A percentile compares a stretch with the other conserved stretches of the same genome.
phyloP scores from a whole-genome alignment of 2,888 invertebrate genomes.

The Antitype chi region DNA sequence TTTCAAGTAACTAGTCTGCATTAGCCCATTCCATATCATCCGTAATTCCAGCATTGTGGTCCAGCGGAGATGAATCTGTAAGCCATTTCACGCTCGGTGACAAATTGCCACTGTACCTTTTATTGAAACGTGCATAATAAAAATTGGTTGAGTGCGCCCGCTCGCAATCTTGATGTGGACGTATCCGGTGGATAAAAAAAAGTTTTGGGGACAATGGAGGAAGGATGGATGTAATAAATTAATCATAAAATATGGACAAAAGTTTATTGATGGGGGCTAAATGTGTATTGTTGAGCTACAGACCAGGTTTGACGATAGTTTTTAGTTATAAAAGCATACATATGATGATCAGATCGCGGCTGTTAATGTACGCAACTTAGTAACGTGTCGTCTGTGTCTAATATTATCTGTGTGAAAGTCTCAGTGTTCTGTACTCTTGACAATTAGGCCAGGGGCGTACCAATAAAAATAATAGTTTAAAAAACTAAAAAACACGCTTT shows the following conservation, averaged over 20 bases:
- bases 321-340: neutral
- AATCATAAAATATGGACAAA: constrained; percentile 53
- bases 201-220: constrained; percentile 40
- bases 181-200: constrained; percentile 64
- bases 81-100: constrained; percentile 69
- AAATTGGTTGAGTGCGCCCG: constrained; percentile 64
- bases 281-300: constrained; percentile 31
- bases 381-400: neutral
- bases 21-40: constrained; percentile 9
- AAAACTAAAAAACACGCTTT: too few relatives aligned
- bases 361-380: neutral
- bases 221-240: constrained; percentile 57
- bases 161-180: constrained; percentile 61
- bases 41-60: constrained; percentile 34
- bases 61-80: constrained; percentile 67
- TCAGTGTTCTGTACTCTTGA: neutral
- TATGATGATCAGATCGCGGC: neutral
- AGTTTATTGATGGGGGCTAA: constrained; percentile 51
- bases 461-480: too few relatives aligned
- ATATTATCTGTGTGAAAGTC: neutral
- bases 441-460: too few relatives aligned
- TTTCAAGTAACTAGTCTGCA: neutral
- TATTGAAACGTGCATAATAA: constrained; percentile 70
- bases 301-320: constrained; percentile 3
- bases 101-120: constrained; percentile 74